Conservation (phyloP, 2,888 invertebrate genomes). For the Calliopum simillimum region DNA sequence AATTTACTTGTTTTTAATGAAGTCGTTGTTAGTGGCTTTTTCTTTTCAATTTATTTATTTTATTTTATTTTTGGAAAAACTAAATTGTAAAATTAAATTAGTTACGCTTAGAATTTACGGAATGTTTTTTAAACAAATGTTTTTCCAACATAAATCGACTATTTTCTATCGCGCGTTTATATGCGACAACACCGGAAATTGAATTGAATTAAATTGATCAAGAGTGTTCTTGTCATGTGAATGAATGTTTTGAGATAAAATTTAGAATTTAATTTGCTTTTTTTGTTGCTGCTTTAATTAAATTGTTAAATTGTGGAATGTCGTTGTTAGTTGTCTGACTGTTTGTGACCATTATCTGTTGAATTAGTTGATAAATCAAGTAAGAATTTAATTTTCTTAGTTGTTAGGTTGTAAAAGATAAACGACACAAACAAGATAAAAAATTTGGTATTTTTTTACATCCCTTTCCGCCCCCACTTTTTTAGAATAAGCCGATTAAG, state of each 20-base stretch:
- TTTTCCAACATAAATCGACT: constrained; percentile 3
- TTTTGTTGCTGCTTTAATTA: constrained; percentile 3
- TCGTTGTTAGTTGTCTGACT: neutral
- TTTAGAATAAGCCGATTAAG: no score
- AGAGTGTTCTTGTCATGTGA: neutral
- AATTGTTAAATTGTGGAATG: constrained; percentile 2
- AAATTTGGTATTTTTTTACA: no score
- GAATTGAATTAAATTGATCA: neutral
- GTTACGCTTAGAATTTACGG: neutral
- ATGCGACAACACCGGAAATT: neutral
- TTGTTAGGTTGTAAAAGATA: no score
- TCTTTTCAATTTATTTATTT: neutral
- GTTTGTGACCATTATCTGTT: no score
- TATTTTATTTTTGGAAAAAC: neutral
- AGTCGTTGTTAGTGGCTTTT: constrained; percentile 20
- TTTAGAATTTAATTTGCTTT: neutral
- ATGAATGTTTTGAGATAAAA: constrained; percentile 4
- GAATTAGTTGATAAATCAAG: no score
- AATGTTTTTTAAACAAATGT: constrained; percentile 13
- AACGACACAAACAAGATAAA: no score
- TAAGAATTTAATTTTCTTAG: no score
- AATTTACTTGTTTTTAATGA: constrained; percentile 32
- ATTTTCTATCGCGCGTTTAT: no score
- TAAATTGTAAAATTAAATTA: neutral
- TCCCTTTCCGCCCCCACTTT: no score